Evolutionary conservation across 2,888 invertebrate species (phyloP).

Genomic region (Archips xylosteana): DNA sequence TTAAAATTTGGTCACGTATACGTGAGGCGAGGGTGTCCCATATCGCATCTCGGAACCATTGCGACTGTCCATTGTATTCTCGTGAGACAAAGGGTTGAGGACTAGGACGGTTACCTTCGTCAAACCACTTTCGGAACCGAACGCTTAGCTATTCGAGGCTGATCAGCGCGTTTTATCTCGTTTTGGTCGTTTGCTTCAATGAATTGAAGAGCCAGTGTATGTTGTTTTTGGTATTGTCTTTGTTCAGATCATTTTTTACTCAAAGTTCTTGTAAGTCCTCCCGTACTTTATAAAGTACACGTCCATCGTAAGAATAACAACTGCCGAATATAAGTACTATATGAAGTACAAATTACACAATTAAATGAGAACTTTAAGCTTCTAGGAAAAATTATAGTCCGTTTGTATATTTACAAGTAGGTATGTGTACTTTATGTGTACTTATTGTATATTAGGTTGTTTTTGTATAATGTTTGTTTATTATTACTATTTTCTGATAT

Average conservation of each 20-base stretch:
- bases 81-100: slow-evolving; percentile 82
- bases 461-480: too few species aligned
- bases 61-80: slow-evolving; percentile 82
- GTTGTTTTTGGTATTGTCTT: background rate
- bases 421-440: too few species aligned
- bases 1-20: slow-evolving; percentile 83
- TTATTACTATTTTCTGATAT: too few species aligned
- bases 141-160: slow-evolving; percentile 73
- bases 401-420: too few species aligned
- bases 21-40: slow-evolving; percentile 71
- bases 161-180: slow-evolving; percentile 61
- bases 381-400: too few species aligned
- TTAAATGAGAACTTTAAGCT: too few species aligned
- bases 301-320: too few species aligned
- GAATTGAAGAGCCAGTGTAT: slow-evolving; percentile 41
- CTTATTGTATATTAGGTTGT: too few species aligned
- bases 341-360: too few species aligned
- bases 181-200: slow-evolving; percentile 46
- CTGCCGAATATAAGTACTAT: too few species aligned
- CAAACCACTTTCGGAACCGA: slow-evolving; percentile 76
- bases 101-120: slow-evolving; percentile 78
- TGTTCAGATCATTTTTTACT: background rate
- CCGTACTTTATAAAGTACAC: too few species aligned
- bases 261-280: too few species aligned
- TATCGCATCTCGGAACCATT: slow-evolving; percentile 80